Conservation (phyloP, 2,888 invertebrate species). For the Hemicrepidius hirtus region DNA sequence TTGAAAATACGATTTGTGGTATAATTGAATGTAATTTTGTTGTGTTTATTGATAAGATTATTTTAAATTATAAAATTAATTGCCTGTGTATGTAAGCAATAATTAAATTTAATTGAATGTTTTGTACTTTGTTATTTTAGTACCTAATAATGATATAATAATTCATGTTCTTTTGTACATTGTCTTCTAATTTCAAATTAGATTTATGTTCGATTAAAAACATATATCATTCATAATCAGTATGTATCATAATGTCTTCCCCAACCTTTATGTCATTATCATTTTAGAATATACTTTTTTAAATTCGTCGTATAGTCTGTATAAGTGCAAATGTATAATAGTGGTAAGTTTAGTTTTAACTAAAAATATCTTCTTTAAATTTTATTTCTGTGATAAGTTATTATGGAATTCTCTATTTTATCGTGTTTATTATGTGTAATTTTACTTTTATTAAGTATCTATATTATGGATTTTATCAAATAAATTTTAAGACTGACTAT, state of each 20-base stretch:
- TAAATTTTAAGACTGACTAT: constrained; percentile 14
- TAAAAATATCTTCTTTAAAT: constrained; percentile 29
- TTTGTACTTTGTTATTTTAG: constrained; percentile 33
- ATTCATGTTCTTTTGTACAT: constrained; percentile 10
- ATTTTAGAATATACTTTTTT: not conserved
- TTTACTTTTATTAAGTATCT: constrained; percentile 19
- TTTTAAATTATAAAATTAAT: constrained; percentile 10
- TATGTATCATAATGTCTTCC: too few species aligned
- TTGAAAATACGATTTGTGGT: not conserved
- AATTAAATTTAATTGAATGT: constrained; percentile 41
- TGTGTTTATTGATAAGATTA: constrained; percentile 1
- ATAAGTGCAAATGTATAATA: constrained; percentile 35
- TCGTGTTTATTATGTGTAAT: constrained; percentile 16
- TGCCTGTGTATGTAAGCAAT: constrained; percentile 45
- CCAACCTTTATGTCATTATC: not conserved
- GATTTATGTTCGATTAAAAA: too few species aligned
- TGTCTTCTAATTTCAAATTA: not conserved
- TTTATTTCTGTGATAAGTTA: constrained; percentile 50
- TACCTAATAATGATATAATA: not conserved
- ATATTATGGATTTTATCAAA: constrained; percentile 18
- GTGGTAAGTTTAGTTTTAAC: constrained; percentile 23
- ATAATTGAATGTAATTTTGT: constrained; percentile 20
- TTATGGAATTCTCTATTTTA: constrained; percentile 28
- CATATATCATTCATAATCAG: too few species aligned
- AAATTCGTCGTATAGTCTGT: not conserved